Conservation (phyloP, 2,113 vertebrate species). For the Motacilla alba region DNA sequence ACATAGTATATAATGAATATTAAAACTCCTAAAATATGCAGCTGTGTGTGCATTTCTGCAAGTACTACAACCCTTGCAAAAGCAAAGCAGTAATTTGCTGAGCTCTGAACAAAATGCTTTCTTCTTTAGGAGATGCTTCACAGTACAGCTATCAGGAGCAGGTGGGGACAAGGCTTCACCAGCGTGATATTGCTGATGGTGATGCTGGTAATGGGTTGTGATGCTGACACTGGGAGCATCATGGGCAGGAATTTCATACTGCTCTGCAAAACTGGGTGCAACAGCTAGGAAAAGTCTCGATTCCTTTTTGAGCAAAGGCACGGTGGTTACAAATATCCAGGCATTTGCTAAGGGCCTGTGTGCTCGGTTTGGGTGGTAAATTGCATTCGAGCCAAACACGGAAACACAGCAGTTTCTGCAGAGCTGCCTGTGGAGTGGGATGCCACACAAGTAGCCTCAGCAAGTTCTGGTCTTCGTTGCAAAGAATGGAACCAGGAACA, state of each 20-base stretch:
- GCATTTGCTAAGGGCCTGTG: background rate
- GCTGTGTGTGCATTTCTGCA: background rate
- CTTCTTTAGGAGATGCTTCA: background rate
- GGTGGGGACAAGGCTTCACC: background rate
- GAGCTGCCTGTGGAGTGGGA: background rate
- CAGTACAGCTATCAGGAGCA: background rate
- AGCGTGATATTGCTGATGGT: background rate
- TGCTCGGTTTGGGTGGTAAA: conserved; percentile 7
- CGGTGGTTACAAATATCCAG: background rate
- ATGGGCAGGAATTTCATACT: background rate
- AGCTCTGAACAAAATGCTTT: background rate
- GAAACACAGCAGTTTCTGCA: conserved; percentile 11
- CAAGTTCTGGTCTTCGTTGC: background rate
- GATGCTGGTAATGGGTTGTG: background rate
- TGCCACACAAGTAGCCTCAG: conserved; percentile 38
- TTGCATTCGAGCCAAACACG: background rate
- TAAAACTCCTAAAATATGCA: background rate
- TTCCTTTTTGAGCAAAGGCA: conserved; percentile 29
- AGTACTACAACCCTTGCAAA: background rate
- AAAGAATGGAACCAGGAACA: background rate
- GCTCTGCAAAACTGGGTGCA: background rate
- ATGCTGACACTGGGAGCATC: background rate
- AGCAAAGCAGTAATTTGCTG: background rate
- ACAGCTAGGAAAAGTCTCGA: background rate
- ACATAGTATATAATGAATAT: background rate